A percentile compares a stretch with the other conserved stretches of the same genome.
Conservation (phyloP, 2,888 invertebrate genomes). For the Sesamia inferens region DNA sequence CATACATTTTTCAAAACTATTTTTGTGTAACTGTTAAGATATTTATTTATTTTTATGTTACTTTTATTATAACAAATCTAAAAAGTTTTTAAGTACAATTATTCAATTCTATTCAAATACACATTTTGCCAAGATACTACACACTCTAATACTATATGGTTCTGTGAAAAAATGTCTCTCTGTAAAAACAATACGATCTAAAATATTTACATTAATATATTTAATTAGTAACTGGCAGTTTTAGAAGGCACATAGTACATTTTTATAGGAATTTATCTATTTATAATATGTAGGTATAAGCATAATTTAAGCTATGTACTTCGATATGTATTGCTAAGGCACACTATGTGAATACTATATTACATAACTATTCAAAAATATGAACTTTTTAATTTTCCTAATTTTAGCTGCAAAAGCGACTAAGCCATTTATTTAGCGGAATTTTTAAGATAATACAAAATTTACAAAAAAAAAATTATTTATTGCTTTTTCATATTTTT, state of each 20-base stretch:
- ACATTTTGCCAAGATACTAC: constrained; percentile 40
- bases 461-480: constrained; percentile 14
- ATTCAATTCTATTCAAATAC: constrained; percentile 11
- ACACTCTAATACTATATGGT: constrained; percentile 28
- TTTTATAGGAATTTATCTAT: constrained; percentile 43
- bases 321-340: constrained; percentile 65
- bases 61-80: constrained; percentile 54
- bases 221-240: constrained; percentile 87
- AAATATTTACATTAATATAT: constrained; percentile 81
- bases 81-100: constrained; percentile 71
- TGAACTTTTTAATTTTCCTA: constrained; percentile 40
- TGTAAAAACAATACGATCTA: constrained; percentile 68
- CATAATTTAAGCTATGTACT: constrained; percentile 47
- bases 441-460: constrained; percentile 10
- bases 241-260: constrained; percentile 81
- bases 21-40: not conserved
- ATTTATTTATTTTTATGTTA: not conserved
- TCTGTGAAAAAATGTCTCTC: constrained; percentile 79
- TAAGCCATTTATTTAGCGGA: not conserved
- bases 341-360: constrained; percentile 50
- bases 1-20: constrained; percentile 17
- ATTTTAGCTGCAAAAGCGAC: constrained; percentile 29
- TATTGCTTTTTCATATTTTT: constrained; percentile 46
- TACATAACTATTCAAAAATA: constrained; percentile 43
- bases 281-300: constrained; percentile 32